Base-by-base conservation (phyloP, 2,797 vertebrate species). In the Arnoldichthys spilopterus region DNA sequence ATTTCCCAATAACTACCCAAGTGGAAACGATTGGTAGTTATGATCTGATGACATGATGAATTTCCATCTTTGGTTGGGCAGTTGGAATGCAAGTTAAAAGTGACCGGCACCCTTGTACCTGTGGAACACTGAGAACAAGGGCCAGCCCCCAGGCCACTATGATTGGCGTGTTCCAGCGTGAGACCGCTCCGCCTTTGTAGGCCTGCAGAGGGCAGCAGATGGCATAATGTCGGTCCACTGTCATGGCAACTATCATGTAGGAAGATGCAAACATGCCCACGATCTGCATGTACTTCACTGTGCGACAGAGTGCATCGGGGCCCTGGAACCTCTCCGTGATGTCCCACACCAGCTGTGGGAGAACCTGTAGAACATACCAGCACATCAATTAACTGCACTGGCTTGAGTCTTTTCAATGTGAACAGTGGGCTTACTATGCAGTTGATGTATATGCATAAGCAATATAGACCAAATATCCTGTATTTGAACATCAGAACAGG, bases 231-330 rank as follows among this genome's bases (percentile, higher is more conserved):
- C 97, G 94, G 91, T 99, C 97, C 86, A 99, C 91, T 0, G 98
- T 97, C 97, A 99, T 97, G 73, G 89, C 94, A 79, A 99, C 91
- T 49, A 99, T 96, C 97, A 97, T 96, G 89, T 97, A 99, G 78
- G 98, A 97, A 77, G 98, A 99, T 53, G 97, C 95, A 49, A 98
- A 99, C 97, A 99, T 99, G 87, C 97, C 97, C 83, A 99, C 95
- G 74, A 96, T 95, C 92, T 99, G 98, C 89, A 98, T 92, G 89
- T 99, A 99, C 87, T 98, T 99, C 85, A 99, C 85, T 0, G 90
- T 87, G 58, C 95, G 92, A 90, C 98, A 99, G 68, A 99, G 92
- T 0, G 92, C 66, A 83, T 99, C 97, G 0, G 98, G 95, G 20
- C 97, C 97, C 88, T 93, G 90, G 89, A 99, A 99, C 62, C 91